Conservation (phyloP, 1,140 invertebrate genomes). For the Gerris buenoi region DNA sequence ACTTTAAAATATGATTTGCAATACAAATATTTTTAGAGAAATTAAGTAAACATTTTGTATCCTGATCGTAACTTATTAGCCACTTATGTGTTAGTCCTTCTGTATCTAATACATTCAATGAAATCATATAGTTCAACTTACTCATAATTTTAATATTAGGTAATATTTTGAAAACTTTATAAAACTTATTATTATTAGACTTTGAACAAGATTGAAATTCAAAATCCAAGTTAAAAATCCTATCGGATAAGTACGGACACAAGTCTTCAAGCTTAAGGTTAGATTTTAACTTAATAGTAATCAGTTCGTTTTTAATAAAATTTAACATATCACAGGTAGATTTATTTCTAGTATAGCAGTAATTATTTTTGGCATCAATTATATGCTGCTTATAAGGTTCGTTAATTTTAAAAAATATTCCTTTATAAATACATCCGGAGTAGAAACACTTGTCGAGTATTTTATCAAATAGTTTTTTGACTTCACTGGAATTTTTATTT, state of each 20-base stretch:
- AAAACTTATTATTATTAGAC: background rate
- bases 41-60: background rate
- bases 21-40: background rate
- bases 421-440: background rate
- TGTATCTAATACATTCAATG: background rate
- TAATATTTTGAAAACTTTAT: background rate
- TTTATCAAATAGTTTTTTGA: background rate
- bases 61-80: background rate
- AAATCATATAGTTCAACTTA: background rate
- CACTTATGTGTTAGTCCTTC: background rate
- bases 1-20: background rate
- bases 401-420: background rate
- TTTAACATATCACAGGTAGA: no score
- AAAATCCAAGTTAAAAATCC: background rate
- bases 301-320: no score
- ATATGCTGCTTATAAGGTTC: background rate
- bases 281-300: no score
- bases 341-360: no score
- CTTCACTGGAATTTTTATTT: no score
- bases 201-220: background rate
- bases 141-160: background rate
- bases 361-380: no score
- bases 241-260: background rate
- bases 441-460: background rate
- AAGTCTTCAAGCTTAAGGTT: background rate